These are phyloP conservation scores for Ericerus pela DNA, from an alignment of 1,140 invertebrate species.

Conservation along the genomic window DNA sequence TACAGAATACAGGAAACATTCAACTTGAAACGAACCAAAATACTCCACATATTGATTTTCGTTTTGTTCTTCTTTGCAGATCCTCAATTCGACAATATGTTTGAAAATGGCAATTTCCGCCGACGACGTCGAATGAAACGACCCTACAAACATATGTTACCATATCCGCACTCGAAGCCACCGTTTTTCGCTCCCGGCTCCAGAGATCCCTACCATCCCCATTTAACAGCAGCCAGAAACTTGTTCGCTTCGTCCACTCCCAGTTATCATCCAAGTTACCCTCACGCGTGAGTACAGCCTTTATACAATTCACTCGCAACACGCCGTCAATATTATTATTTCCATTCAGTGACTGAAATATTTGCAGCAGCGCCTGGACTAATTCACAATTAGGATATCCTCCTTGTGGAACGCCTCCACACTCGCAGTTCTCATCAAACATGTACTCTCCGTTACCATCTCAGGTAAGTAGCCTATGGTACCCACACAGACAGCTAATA, in stretches of 20 bases:
- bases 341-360: background rate
- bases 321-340: background rate
- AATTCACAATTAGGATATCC: slow-evolving; percentile 7
- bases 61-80: slow-evolving; percentile 37
- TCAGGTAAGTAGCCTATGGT: slow-evolving; percentile 18
- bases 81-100: slow-evolving; percentile 81
- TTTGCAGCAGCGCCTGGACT: slow-evolving; percentile 9
- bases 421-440: slow-evolving; percentile 14
- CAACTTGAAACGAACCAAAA: too few species aligned
- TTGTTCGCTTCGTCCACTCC: slow-evolving; percentile 9
- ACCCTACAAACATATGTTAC: slow-evolving; percentile 38
- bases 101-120: slow-evolving; percentile 87
- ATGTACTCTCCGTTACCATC: slow-evolving; percentile 19
- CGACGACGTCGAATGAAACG: slow-evolving; percentile 70
- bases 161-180: slow-evolving; percentile 38
- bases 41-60: too few species aligned
- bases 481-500: background rate
- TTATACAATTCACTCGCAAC: background rate
- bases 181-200: slow-evolving; percentile 31
- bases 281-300: slow-evolving; percentile 3
- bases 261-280: slow-evolving; percentile 11
- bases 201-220: slow-evolving; percentile 34
- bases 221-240: slow-evolving; percentile 15
- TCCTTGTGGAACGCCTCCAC: slow-evolving; percentile 16
- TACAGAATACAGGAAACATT: too few species aligned